phyloP scores from a whole-genome alignment of 2,113 vertebrate genomes.

The Stigmatopora argus region DNA sequence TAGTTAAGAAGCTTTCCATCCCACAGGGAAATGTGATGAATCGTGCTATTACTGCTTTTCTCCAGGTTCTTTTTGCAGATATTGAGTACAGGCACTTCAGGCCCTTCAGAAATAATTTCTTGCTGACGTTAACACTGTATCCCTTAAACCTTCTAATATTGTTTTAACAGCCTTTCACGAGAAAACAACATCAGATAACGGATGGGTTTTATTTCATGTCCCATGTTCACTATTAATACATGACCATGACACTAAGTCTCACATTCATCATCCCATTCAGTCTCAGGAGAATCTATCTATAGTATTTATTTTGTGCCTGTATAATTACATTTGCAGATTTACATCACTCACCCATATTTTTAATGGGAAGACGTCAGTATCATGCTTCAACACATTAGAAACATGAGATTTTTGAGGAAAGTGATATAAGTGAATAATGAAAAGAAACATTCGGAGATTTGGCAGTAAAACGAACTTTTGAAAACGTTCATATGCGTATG shows the following conservation, averaged over 20 bases:
- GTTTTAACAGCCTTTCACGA: not conserved
- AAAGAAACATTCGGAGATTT: too few species aligned
- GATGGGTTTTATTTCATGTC: not conserved
- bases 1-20: conserved; percentile 3
- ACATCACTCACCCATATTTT: too few species aligned
- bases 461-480: too few species aligned
- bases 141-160: not conserved
- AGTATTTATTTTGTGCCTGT: too few species aligned
- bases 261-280: conserved; percentile 3
- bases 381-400: too few species aligned
- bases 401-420: too few species aligned
- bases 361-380: too few species aligned
- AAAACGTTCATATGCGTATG: not conserved
- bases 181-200: not conserved
- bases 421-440: too few species aligned
- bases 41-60: conserved; percentile 21
- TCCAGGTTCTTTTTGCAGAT: conserved; percentile 7
- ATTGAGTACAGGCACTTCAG: not conserved
- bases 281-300: conserved; percentile 3
- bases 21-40: conserved; percentile 29
- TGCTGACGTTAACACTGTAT: not conserved
- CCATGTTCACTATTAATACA: not conserved
- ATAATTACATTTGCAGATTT: too few species aligned
- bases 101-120: not conserved
- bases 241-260: conserved; percentile 16